Conservation (phyloP, 2,888 invertebrate genomes). For the Baccha elongata region DNA sequence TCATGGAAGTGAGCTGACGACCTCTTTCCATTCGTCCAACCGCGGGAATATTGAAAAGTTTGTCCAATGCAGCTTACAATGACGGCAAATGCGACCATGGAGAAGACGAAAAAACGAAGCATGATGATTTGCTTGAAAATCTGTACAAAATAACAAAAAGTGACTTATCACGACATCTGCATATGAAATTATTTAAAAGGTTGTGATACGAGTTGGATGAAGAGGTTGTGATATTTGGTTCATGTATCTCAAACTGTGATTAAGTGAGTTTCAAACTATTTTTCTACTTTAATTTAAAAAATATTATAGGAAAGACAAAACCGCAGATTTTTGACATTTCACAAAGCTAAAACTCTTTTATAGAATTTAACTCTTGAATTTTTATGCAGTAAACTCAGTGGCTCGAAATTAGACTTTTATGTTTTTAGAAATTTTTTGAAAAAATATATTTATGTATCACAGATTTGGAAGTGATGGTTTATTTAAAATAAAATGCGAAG, state of each 20-base stretch:
- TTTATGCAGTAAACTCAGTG: no score
- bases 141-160: neutral
- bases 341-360: no score
- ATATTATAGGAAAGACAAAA: neutral
- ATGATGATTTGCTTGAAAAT: slow-evolving; percentile 33
- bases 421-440: no score
- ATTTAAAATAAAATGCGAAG: no score
- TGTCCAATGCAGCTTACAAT: slow-evolving; percentile 83
- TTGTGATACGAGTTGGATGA: neutral
- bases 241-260: slow-evolving; percentile 16
- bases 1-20: slow-evolving; percentile 75
- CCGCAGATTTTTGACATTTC: no score
- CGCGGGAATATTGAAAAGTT: slow-evolving; percentile 90
- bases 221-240: slow-evolving; percentile 7
- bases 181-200: neutral
- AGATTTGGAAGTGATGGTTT: no score
- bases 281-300: no score
- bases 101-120: slow-evolving; percentile 76
- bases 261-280: slow-evolving; percentile 20
- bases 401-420: no score
- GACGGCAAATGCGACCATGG: slow-evolving; percentile 71
- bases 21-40: slow-evolving; percentile 90
- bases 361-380: no score
- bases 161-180: slow-evolving; percentile 2
- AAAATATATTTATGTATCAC: no score